Conservation (phyloP, 1,140 invertebrate genomes). For the Orius laevigatus region DNA sequence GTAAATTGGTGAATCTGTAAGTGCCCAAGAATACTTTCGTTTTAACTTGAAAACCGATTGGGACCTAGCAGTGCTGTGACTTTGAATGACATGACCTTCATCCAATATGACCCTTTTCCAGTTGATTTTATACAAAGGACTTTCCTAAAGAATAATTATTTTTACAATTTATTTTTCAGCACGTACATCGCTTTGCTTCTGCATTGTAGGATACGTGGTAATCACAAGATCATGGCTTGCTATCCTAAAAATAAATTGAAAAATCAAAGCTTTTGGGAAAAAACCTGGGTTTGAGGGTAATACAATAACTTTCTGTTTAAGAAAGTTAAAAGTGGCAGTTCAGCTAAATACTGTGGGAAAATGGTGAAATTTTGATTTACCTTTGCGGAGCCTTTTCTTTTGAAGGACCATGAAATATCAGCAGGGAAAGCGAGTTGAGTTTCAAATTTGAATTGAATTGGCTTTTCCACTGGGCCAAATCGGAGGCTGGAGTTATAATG, state of each 20-base stretch:
- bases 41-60: constrained; percentile 47
- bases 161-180: too few species aligned
- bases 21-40: constrained; percentile 52
- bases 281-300: too few species aligned
- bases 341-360: too few species aligned
- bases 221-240: constrained; percentile 49
- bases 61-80: constrained; percentile 61
- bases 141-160: constrained; percentile 24
- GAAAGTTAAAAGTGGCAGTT: too few species aligned
- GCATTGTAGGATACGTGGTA: constrained; percentile 58
- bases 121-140: constrained; percentile 41
- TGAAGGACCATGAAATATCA: constrained; percentile 66
- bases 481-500: constrained; percentile 74
- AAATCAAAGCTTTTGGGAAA: too few species aligned
- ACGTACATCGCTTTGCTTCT: constrained; percentile 26
- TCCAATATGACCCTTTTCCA: constrained; percentile 84
- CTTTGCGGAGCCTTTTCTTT: constrained; percentile 43
- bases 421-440: constrained; percentile 40
- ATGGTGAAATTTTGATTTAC: too few species aligned
- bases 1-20: constrained; percentile 91
- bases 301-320: too few species aligned
- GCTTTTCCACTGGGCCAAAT: constrained; percentile 71
- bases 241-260: constrained; percentile 28
- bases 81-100: constrained; percentile 83
- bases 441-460: constrained; percentile 55